Evolutionary conservation across 1,140 invertebrate genomes (phyloP).

Genomic region (Tetragonula clypearis): DNA sequence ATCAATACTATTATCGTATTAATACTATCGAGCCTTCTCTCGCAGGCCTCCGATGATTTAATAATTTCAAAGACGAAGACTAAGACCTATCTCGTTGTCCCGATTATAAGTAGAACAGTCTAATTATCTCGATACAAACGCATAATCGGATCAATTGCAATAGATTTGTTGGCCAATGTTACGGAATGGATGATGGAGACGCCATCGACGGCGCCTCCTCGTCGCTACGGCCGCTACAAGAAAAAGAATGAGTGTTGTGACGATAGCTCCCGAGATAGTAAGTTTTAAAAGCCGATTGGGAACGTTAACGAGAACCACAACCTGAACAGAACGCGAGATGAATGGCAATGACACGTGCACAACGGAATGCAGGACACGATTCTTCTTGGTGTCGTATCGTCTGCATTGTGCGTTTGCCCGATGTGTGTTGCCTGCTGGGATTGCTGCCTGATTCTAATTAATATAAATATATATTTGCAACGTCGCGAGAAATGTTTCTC

Average conservation of each 20-base stretch:
- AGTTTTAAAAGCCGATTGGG: slow-evolving; percentile 71
- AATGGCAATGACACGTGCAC: slow-evolving; percentile 63
- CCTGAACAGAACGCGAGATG: slow-evolving; percentile 43
- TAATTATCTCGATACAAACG: slow-evolving; percentile 39
- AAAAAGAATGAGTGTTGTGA: slow-evolving; percentile 82
- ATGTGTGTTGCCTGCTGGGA: slow-evolving; percentile 68
- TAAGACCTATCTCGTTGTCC: slow-evolving; percentile 8
- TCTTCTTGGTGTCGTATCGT: slow-evolving; percentile 79
- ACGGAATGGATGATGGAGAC: slow-evolving; percentile 76
- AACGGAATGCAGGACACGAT: slow-evolving; percentile 76
- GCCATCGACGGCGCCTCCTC: slow-evolving; percentile 71
- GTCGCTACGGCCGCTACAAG: slow-evolving; percentile 79
- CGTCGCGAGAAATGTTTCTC: slow-evolving; percentile 35
- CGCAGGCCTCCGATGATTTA: background rate
- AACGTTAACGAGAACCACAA: slow-evolving; percentile 51
- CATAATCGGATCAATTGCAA: slow-evolving; percentile 70
- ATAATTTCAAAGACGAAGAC: background rate
- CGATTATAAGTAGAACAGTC: background rate
- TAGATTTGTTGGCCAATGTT: slow-evolving; percentile 79
- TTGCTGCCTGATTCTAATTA: slow-evolving; percentile 49
- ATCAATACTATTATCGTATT: background rate
- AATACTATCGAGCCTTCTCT: background rate
- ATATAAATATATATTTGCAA: slow-evolving; percentile 33
- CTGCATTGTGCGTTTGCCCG: slow-evolving; percentile 73
- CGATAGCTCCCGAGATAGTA: slow-evolving; percentile 80